Percentiles rank a stretch among this genome's conserved stretches.
phyloP scores from a whole-genome alignment of 23 tunicate genomes.

The Oikopleura albicans region DNA sequence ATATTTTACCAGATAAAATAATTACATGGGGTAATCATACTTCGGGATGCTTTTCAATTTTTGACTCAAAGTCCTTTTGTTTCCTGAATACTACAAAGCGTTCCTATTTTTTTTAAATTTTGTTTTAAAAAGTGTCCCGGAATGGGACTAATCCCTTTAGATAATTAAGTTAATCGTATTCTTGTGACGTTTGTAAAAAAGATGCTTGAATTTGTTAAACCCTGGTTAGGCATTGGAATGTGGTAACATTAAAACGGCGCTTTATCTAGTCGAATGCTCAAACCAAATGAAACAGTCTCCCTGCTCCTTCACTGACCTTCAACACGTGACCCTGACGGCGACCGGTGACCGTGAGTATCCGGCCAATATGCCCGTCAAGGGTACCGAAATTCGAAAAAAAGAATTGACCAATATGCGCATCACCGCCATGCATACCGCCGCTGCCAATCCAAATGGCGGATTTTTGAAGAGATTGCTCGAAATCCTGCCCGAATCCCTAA shows the following conservation, averaged over 20 bases:
- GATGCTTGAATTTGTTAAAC: too few species aligned
- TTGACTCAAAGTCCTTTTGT: too few species aligned
- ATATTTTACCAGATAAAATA: too few species aligned
- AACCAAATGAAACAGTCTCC: background rate
- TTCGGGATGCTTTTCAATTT: too few species aligned
- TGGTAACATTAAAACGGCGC: constrained; percentile 71
- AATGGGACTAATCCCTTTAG: too few species aligned
- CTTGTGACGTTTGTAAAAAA: too few species aligned
- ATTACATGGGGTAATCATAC: too few species aligned
- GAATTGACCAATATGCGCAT: constrained; percentile 10
- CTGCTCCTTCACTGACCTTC: background rate
- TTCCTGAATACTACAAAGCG: too few species aligned
- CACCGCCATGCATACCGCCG: constrained; percentile 13
- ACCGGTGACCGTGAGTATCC: background rate
- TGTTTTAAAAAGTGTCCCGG: too few species aligned
- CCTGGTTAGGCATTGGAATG: constrained; percentile 73
- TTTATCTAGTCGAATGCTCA: constrained; percentile 28
- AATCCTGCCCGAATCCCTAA: constrained; percentile 54
- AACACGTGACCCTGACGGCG: background rate
- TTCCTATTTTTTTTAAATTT: too few species aligned
- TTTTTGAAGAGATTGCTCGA: background rate
- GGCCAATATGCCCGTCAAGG: background rate
- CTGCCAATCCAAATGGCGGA: constrained; percentile 1
- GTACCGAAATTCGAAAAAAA: background rate
- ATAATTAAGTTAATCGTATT: too few species aligned